These are phyloP conservation scores for Polydesmus complanatus DNA, from an alignment of 2,888 invertebrate genomes.

Conservation along the genomic window DNA sequence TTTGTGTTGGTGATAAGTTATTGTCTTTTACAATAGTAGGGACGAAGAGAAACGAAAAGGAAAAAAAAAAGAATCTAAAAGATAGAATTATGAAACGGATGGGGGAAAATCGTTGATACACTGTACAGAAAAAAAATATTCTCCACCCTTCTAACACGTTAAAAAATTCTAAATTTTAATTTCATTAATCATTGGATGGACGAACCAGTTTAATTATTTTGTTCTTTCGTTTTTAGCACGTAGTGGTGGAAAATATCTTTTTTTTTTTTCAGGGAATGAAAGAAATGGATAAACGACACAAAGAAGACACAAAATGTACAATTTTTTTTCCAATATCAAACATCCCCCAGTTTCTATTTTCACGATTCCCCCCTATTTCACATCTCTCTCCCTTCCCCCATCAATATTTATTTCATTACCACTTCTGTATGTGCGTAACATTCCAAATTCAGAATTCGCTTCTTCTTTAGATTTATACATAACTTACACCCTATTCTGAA, in stretches of 20 bases:
- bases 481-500: not conserved
- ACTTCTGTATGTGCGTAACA: not conserved
- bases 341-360: not conserved
- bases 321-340: not conserved
- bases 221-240: not conserved
- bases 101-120: too few relatives aligned
- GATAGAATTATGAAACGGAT: not conserved
- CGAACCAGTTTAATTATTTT: not conserved
- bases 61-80: not conserved
- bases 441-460: too few relatives aligned
- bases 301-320: not conserved
- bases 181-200: not conserved
- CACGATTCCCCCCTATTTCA: not conserved
- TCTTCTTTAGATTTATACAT: too few relatives aligned
- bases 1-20: not conserved
- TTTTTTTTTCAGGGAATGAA: not conserved
- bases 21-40: not conserved
- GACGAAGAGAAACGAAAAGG: not conserved
- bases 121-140: not conserved
- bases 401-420: not conserved
- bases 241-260: not conserved
- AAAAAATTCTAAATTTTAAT: too few relatives aligned
- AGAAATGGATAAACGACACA: not conserved
- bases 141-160: not conserved
- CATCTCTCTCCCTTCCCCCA: not conserved